These are phyloP conservation scores for Seriola aureovittata DNA, from an alignment of 2,113 vertebrate genomes.

Conservation along the genomic window DNA sequence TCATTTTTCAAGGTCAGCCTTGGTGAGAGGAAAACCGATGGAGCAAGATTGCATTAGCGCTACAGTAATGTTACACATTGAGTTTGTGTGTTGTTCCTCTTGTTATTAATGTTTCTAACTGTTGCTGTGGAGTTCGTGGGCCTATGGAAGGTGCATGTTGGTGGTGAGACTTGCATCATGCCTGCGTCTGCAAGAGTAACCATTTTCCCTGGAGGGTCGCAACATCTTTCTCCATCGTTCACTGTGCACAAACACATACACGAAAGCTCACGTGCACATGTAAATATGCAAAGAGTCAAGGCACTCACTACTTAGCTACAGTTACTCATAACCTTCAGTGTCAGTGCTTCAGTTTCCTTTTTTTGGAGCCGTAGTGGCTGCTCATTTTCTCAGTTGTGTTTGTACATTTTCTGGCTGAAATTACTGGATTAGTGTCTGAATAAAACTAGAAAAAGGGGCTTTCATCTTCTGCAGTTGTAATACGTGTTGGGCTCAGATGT, in stretches of 20 bases:
- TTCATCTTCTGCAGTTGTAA: conserved; percentile 61
- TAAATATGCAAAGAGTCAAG: conserved; percentile 19
- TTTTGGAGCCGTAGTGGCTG: conserved; percentile 37
- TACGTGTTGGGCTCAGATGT: conserved; percentile 54
- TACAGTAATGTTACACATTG: not conserved
- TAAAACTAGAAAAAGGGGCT: conserved; percentile 52
- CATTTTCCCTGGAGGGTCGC: conserved; percentile 49
- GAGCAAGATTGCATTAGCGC: conserved; percentile 51
- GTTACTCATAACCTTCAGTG: conserved; percentile 42
- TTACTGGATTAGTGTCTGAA: conserved; percentile 49
- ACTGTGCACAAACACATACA: conserved; percentile 1
- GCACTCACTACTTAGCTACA: conserved; percentile 24
- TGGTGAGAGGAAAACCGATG: conserved; percentile 12
- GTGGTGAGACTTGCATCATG: conserved; percentile 67
- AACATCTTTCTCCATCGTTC: conserved; percentile 43
- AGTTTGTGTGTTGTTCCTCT: conserved; percentile 21
- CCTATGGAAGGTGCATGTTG: conserved; percentile 24
- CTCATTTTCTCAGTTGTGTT: conserved; percentile 71
- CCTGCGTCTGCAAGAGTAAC: conserved; percentile 56
- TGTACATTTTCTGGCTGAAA: conserved; percentile 62
- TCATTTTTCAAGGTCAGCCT: conserved; percentile 52
- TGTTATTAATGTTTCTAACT: conserved; percentile 21
- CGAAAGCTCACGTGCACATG: conserved; percentile 9
- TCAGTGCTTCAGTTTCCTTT: conserved; percentile 1
- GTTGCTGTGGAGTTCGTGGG: conserved; percentile 34